Conservation (phyloP, 2,113 vertebrate genomes). For the Fulica atra region DNA sequence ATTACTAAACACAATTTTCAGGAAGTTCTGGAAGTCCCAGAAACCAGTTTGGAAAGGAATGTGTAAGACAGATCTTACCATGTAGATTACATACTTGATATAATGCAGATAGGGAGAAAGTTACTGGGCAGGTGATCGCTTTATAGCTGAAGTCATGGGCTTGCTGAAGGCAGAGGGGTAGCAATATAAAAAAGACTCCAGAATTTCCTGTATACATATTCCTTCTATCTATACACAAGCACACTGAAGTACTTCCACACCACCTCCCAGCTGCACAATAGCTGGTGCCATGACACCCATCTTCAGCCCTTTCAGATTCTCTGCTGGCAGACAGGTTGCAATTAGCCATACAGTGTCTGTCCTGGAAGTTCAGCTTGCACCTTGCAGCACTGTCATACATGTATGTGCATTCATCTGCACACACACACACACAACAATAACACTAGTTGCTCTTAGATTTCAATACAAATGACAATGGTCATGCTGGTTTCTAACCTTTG, state of each 20-base stretch:
- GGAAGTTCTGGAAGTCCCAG: not conserved
- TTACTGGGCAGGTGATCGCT: not conserved
- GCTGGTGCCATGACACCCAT: not conserved
- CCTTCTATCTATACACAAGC: not conserved
- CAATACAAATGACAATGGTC: not conserved
- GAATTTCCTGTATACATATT: not conserved
- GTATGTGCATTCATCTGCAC: not conserved
- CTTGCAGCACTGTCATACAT: not conserved
- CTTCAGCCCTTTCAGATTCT: not conserved
- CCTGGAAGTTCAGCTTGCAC: not conserved
- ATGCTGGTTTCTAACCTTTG: not conserved
- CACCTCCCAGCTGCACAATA: not conserved
- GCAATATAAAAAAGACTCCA: not conserved
- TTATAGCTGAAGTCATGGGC: not conserved
- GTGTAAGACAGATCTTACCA: not conserved
- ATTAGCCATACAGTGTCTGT: too few species aligned
- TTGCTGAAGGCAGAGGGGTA: not conserved
- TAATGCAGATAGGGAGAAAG: not conserved
- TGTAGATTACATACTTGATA: not conserved
- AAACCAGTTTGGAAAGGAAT: not conserved
- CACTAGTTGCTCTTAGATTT: not conserved
- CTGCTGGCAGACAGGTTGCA: not conserved
- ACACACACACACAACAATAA: accelerated
- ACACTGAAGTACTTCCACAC: not conserved
- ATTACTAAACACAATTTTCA: not conserved